Conservation (phyloP, 1,140 invertebrate genomes). For the Augochlora pura region DNA sequence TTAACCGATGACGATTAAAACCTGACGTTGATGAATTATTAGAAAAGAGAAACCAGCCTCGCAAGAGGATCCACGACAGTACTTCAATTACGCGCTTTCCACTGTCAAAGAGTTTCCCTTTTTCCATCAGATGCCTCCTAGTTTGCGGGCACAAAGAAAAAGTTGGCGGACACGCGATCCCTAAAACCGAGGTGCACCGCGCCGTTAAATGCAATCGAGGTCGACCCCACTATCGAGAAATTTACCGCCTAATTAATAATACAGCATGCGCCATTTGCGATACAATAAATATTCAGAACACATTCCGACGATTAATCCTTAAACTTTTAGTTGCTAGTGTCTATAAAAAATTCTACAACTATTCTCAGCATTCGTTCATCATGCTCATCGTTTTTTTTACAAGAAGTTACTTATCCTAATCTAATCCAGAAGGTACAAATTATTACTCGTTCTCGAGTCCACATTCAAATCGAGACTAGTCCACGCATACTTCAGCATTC, state of each 20-base stretch:
- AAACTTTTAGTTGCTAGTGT: neutral
- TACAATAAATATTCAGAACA: constrained; percentile 37
- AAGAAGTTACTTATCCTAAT: neutral
- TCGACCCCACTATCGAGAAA: neutral
- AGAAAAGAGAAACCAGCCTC: too few species aligned
- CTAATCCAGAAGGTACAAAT: neutral
- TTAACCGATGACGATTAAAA: too few species aligned
- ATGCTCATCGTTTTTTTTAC: neutral
- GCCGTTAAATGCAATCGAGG: constrained; percentile 13
- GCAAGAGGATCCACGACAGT: neutral
- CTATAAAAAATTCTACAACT: neutral
- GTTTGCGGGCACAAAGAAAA: neutral
- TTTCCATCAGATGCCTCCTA: neutral
- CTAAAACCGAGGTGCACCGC: neutral
- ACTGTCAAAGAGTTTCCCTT: neutral
- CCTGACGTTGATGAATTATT: too few species aligned
- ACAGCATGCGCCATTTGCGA: neutral
- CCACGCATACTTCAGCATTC: neutral
- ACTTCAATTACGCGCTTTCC: neutral
- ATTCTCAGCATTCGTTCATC: neutral
- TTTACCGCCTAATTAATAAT: neutral
- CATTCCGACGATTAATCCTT: neutral
- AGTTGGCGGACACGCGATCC: neutral
- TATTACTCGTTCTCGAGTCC: neutral
- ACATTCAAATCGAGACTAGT: neutral